A percentile compares a stretch with the other conserved stretches of the same genome.
These are phyloP conservation scores for Australoheros facetus DNA, from an alignment of 2,797 vertebrate species.

Conservation along the genomic window DNA sequence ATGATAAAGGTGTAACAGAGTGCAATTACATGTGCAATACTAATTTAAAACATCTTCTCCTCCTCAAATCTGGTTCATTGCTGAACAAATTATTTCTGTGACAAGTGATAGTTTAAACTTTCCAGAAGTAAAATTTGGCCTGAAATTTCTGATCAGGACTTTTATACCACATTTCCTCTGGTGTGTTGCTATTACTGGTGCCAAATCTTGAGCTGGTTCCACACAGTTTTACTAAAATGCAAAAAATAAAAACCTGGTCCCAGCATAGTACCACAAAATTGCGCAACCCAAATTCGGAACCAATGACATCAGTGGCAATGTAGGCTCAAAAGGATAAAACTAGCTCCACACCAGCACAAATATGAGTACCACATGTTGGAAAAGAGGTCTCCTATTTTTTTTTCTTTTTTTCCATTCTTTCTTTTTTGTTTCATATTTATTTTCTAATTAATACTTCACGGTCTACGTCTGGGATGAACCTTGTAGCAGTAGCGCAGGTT, in stretches of 20 bases:
- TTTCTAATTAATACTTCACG: background rate
- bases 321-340: background rate
- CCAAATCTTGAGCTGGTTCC: background rate
- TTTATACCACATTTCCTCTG: too few relatives aligned
- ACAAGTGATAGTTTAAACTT: background rate
- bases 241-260: background rate
- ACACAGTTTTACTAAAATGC: background rate
- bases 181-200: background rate
- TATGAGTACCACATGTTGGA: background rate
- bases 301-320: too few relatives aligned
- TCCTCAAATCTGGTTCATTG: background rate
- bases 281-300: background rate
- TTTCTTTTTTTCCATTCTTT: background rate
- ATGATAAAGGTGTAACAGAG: background rate
- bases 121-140: background rate
- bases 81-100: background rate
- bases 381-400: background rate
- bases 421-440: background rate
- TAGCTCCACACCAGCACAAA: background rate
- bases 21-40: background rate
- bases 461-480: constrained; percentile 70
- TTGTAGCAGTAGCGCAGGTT: constrained; percentile 93
- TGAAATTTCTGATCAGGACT: too few relatives aligned
- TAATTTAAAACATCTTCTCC: background rate
- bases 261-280: background rate